phyloP scores from a whole-genome alignment of 2,888 invertebrate species.

The Troglohyphantes excavatus region DNA sequence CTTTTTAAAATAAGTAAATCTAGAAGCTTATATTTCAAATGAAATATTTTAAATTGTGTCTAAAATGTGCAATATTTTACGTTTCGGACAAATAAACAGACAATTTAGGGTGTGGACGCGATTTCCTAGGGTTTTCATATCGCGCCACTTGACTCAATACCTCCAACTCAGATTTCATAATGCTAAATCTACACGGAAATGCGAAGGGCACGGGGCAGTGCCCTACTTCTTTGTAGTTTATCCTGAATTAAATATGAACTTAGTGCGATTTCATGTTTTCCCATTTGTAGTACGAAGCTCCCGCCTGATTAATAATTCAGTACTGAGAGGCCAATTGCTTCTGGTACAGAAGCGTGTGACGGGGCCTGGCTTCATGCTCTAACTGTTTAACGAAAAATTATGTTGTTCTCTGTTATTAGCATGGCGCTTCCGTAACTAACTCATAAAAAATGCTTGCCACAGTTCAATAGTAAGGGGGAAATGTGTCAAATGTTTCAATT shows the following conservation, averaged over 20 bases:
- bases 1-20: too few species aligned
- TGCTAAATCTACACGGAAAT: constrained; percentile 20
- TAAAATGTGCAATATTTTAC: too few species aligned
- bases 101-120: too few species aligned
- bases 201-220: background rate
- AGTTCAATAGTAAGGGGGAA: background rate
- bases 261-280: constrained; percentile 29
- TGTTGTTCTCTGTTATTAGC: constrained; percentile 2
- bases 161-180: background rate
- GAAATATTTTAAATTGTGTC: too few species aligned
- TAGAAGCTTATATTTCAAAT: too few species aligned
- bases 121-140: background rate
- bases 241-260: constrained; percentile 67
- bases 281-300: constrained; percentile 13
- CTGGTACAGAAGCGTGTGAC: constrained; percentile 20
- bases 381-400: constrained; percentile 40
- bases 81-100: too few species aligned
- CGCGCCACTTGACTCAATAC: background rate
- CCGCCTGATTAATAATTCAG: constrained; percentile 46
- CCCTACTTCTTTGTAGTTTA: constrained; percentile 37
- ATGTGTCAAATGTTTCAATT: background rate
- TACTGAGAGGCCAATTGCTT: constrained; percentile 21
- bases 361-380: constrained; percentile 62
- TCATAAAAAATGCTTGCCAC: constrained; percentile 6
- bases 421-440: constrained; percentile 52